Evolutionary conservation across 92 coral and sea anemone genomes (phyloP).

Genomic region (Bergia sp.): DNA sequence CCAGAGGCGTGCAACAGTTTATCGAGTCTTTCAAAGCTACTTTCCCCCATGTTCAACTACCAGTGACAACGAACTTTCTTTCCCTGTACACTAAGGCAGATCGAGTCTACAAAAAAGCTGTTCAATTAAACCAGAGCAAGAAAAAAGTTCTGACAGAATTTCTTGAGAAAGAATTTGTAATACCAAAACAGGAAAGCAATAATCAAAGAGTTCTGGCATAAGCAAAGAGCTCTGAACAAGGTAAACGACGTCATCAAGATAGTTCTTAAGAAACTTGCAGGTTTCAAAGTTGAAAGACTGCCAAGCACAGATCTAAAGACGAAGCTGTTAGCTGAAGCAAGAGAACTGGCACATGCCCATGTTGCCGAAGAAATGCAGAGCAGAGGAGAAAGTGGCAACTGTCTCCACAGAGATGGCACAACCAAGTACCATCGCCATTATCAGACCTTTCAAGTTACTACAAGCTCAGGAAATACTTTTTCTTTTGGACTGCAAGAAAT

Average conservation of each 20-base stretch:
- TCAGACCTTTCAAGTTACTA: not conserved
- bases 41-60: slow-evolving; percentile 6
- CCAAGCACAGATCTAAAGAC: not conserved
- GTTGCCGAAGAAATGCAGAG: not conserved
- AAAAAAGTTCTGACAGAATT: slow-evolving; percentile 5
- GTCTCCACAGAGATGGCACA: not conserved
- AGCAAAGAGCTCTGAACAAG: not conserved
- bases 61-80: slow-evolving; percentile 8
- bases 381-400: not conserved
- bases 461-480: not conserved
- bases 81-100: slow-evolving; percentile 33
- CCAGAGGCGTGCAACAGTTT: slow-evolving; percentile 10
- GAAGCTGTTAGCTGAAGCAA: not conserved
- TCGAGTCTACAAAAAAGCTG: slow-evolving; percentile 2
- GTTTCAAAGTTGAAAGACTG: not conserved
- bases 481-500: slow-evolving; percentile 11
- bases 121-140: not conserved
- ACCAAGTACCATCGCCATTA: not conserved
- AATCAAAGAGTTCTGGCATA: not conserved
- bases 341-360: not conserved
- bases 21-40: slow-evolving; percentile 9
- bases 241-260: not conserved
- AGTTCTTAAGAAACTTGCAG: not conserved
- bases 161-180: not conserved
- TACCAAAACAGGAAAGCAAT: slow-evolving; percentile 25